These are phyloP conservation scores for Pica pica DNA, from an alignment of 2,113 vertebrate genomes.

Conservation along the genomic window DNA sequence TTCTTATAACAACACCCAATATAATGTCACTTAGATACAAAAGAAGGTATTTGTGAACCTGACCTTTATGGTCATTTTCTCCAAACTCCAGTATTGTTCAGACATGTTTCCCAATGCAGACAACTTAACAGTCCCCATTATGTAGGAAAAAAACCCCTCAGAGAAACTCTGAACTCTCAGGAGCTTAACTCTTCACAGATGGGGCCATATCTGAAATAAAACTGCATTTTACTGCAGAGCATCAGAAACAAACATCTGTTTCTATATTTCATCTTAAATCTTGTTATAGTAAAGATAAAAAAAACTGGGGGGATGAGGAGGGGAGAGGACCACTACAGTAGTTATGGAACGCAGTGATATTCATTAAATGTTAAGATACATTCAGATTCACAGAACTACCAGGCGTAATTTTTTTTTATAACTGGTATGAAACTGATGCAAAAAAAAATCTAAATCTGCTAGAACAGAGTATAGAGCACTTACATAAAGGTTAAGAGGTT, in stretches of 20 bases:
- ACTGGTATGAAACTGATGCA: not conserved
- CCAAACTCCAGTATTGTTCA: not conserved
- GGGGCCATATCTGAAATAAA: not conserved
- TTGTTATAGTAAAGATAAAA: not conserved
- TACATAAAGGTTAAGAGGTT: not conserved
- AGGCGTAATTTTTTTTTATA: not conserved
- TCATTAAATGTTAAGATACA: not conserved
- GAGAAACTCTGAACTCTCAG: not conserved
- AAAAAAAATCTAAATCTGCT: not conserved
- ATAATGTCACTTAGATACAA: not conserved
- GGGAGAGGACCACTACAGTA: not conserved
- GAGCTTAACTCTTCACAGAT: not conserved
- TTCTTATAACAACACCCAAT: not conserved
- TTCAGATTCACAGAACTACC: not conserved
- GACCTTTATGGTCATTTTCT: not conserved
- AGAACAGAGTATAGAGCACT: not conserved
- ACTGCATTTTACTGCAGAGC: not conserved
- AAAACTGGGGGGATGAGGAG: rapidly evolving
- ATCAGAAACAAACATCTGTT: not conserved
- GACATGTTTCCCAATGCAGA: not conserved
- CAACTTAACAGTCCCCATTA: not conserved
- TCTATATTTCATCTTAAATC: not conserved
- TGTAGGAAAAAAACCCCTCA: not conserved
- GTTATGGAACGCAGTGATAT: not conserved
- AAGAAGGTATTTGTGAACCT: not conserved